Conservation (phyloP, 2,113 vertebrate genomes). For the Centrocercus urophasianus region DNA sequence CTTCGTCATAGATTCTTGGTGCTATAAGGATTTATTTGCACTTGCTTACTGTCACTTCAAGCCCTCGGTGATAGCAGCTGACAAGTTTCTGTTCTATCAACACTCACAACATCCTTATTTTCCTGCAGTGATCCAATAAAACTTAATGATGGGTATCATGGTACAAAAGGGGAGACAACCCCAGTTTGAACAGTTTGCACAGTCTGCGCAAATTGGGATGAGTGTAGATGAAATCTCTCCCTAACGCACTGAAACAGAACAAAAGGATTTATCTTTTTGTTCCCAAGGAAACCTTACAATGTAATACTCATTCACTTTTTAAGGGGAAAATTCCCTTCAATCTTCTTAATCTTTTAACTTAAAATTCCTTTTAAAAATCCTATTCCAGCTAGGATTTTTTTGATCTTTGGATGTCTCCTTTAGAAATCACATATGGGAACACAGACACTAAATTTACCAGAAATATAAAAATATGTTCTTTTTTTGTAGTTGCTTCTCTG, state of each 20-base stretch:
- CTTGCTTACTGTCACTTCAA: conserved; percentile 6
- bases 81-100: not conserved
- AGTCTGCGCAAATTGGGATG: conserved; percentile 47
- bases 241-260: conserved; percentile 32
- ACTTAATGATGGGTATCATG: conserved; percentile 52
- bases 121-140: conserved; percentile 57
- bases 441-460: not conserved
- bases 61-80: not conserved
- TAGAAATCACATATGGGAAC: not conserved
- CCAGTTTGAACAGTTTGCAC: conserved; percentile 36
- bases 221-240: conserved; percentile 45
- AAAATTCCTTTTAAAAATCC: conserved; percentile 8
- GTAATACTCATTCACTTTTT: conserved; percentile 26
- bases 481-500: not conserved
- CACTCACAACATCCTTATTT: not conserved
- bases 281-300: conserved; percentile 61
- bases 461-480: not conserved
- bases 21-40: not conserved
- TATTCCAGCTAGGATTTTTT: not conserved
- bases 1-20: not conserved
- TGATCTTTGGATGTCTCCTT: not conserved
- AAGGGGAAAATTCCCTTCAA: not conserved
- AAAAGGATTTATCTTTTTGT: conserved; percentile 63
- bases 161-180: conserved; percentile 34
- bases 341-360: not conserved